Base-by-base conservation (phyloP, 2,888 invertebrate genomes). In the Spisula subtruncata region DNA sequence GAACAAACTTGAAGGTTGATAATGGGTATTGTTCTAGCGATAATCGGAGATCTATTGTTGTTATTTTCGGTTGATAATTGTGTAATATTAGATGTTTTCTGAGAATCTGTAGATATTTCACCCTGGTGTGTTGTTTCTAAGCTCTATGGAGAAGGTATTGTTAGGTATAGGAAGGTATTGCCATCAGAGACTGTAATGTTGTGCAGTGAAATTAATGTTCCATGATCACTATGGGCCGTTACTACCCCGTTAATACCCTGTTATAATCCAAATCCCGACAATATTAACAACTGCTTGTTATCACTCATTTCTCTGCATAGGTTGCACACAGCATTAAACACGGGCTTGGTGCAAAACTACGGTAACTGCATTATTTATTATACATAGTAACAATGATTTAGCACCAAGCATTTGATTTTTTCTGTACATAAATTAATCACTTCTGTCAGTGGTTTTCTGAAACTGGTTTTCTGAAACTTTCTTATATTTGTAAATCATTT, bases 1-100 rank as follows among this genome's bases (percentile, higher is more conserved):
- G 75, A 46, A n/a, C 60, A 66, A 66, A 51, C 51, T 85, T 56
- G 18, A 80, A 85, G 75, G 18, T 56, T 41, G 79, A 80, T 80
- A 80, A 80, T 80, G 25, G 20, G 79, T 80, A 85, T 85, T 85
- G 85, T 85, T 85, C 80, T 56, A 85, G 80, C 32, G 5, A 54
- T 54, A 85, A 79, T 80, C 20, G 25, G 80, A 56, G 8, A n/a
- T 10, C 16, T 6, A 20, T 48, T 79, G 51, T 79, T 79, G 56
- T 80, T 85, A 56, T 56, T 80, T 56, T 85, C 32, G 29, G 20
- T 35, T 8, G 85, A 84, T 85, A 85, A 85, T 80, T 51, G 79
- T 56, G 85, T 80, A 85, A 85, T 80, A 32, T 54, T 12, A 85
- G 85, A 80, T 71, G 85, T 56, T 79, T 80, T 54, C 79, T 56